Evolutionary conservation across 2,888 invertebrate species (phyloP), one percentile per base, ranked within the genome.

Genomic region (Carabus problematicus): DNA sequence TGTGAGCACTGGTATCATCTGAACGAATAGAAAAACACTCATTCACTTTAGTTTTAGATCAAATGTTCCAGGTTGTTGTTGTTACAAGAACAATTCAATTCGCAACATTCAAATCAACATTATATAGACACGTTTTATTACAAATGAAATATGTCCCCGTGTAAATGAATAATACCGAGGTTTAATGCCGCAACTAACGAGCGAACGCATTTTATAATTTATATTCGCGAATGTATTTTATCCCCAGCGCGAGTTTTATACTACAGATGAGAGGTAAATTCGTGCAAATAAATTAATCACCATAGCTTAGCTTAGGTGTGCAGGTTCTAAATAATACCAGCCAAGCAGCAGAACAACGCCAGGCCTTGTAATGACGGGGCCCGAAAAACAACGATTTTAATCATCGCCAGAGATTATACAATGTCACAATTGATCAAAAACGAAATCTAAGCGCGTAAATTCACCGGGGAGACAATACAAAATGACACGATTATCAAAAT

Each of bases 401-500:
- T 64, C 56, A 64, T n/a, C 47, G 63, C 14, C 19, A 6, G 29
- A 64, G 64, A 56, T 64, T 56, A 64, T 43, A 43, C 16, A 41
- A 6, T 64, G 64, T 56, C 55, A 64, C 64, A 64, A 64, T 64
- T 64, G 56, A 64, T 64, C 64, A 64, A 64, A 49, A n/a, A 62
- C 39, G 61, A 39, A 62, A 64, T 64, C 55, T 56, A 49, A 49
- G 64, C 12, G 19, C 16, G 45, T 29, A 43, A 45, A 56, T 55
- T 45, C 45, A 64, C n/a, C n/a, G n/a, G n/a, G n/a, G 56, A 42
- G 54, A 56, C 61, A 62, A 62, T 62, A 62, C 49, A 55, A 64
- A 64, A 55, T 64, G 64, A 64, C 64, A 64, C 42, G 64, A 64
- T 64, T 64, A 64, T 64, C 54, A 64, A 64, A 64, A 54, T 55